Conservation (phyloP, 2,113 vertebrate genomes). For the Menura novaehollandiae region DNA sequence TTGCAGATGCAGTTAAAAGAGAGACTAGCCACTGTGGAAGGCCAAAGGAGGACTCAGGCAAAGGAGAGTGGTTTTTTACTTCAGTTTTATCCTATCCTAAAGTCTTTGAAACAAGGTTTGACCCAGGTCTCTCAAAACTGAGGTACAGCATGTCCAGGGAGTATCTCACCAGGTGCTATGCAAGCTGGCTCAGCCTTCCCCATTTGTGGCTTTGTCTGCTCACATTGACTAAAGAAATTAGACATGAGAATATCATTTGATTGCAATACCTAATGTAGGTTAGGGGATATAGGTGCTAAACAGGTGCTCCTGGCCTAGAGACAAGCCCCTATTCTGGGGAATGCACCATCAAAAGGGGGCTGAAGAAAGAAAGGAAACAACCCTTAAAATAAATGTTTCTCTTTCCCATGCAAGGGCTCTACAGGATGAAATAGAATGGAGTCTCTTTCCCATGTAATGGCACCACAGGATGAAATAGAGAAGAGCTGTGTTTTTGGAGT, state of each 20-base stretch:
- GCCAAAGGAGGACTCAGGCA: not conserved
- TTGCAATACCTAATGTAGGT: not conserved
- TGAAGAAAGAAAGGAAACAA: not conserved
- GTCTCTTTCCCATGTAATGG: not conserved
- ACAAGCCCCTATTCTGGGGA: not conserved
- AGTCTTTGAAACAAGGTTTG: not conserved
- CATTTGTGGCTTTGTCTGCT: not conserved
- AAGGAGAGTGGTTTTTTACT: not conserved
- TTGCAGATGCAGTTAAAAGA: not conserved
- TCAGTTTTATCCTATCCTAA: not conserved
- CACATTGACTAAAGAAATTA: not conserved
- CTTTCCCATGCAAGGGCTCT: not conserved
- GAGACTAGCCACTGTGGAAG: not conserved
- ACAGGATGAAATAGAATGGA: not conserved
- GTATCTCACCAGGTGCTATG: not conserved
- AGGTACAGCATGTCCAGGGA: not conserved
- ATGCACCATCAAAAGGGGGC: not conserved
- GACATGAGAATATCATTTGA: not conserved
- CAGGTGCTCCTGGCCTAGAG: not conserved
- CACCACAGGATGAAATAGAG: not conserved
- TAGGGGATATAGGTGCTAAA: not conserved
- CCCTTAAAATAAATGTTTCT: not conserved
- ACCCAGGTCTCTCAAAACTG: not conserved
- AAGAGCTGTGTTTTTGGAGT: not conserved
- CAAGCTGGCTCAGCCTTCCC: not conserved